Evolutionary conservation across 2,888 invertebrate genomes (phyloP), one percentile per base, ranked within the genome.

Genomic region (Dryobota labecula): DNA sequence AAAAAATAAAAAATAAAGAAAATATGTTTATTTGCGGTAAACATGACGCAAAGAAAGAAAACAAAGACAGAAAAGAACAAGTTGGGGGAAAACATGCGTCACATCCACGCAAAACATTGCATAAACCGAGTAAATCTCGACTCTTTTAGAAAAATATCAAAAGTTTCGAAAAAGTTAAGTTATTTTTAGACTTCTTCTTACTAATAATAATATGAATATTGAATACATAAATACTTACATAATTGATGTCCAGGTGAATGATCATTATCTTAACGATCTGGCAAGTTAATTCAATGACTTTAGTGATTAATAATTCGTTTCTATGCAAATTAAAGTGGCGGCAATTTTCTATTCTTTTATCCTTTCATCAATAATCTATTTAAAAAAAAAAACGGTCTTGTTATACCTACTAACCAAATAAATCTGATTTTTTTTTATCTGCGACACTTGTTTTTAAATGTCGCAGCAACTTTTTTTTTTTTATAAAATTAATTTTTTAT

Each of bases 271-370:
- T 56, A 76, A 69, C 20, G 77, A 60, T 51, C 54, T 61, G 9
- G 36, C 49, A 54, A 66, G 62, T 77, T 38, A 64, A 81, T 64
- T 64, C 45, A 64, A 56, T 81, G 49, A 60, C 54, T 65, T 43
- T 36, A 51, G 27, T 66, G 51, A 78, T 64, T 70, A 70, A 33
- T 47, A 38, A 62, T 68, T 57, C 56, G 63, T 71, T 70, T 57
- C 38, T 53, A 61, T 68, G 68, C 72, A 72, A 82, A 78, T 78
- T 64, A 49, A 24, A 61, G n/a, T 27, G 33, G 57, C 33, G 47
- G 60, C 45, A 49, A 30, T 54, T 68, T 51, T 53, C 43, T 79
- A n/a, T n/a, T 61, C 33, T 53, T 24, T 41, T 18, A 49, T 45
- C 30, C 53, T 74, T 53, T 73, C 30, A 73, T 36, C 24, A 57